Evolutionary conservation across 2,888 invertebrate genomes (phyloP).

Genomic region (Tetragonisca angustula): DNA sequence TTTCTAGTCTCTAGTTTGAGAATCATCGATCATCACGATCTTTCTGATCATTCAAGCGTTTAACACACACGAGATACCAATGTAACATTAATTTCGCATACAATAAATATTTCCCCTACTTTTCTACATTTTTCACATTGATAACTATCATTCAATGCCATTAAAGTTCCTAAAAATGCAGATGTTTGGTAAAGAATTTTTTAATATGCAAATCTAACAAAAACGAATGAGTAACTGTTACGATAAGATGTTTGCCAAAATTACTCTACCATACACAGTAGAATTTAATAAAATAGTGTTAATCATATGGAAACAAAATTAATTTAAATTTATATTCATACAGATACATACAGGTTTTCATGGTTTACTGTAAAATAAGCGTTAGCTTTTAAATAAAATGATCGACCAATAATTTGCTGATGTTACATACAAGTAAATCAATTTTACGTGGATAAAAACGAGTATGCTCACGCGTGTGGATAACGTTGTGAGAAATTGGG

Average conservation of each 20-base stretch:
- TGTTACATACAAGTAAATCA: neutral
- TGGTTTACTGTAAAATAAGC: neutral
- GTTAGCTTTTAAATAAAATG: neutral
- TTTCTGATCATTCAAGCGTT: neutral
- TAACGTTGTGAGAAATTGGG: conserved; percentile 11
- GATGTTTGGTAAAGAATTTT: neutral
- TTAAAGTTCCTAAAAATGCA: neutral
- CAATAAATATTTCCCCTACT: neutral
- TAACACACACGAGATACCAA: neutral
- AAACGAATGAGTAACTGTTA: neutral
- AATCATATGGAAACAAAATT: neutral
- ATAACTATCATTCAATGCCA: neutral
- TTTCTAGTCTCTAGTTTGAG: conserved; percentile 1
- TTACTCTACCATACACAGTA: too few relatives aligned
- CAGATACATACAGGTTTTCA: neutral
- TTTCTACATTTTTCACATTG: neutral
- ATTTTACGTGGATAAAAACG: neutral
- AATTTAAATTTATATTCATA: neutral
- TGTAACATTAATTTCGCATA: neutral
- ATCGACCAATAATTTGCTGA: neutral
- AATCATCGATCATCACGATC: neutral
- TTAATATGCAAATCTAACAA: neutral
- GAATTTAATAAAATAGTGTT: neutral
- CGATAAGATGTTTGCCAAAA: too few relatives aligned
- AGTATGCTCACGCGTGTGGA: neutral